These are phyloP conservation scores for Anneissia japonica DNA, from an alignment of 35 echinoderm and acorn worm genomes.

Conservation along the genomic window DNA sequence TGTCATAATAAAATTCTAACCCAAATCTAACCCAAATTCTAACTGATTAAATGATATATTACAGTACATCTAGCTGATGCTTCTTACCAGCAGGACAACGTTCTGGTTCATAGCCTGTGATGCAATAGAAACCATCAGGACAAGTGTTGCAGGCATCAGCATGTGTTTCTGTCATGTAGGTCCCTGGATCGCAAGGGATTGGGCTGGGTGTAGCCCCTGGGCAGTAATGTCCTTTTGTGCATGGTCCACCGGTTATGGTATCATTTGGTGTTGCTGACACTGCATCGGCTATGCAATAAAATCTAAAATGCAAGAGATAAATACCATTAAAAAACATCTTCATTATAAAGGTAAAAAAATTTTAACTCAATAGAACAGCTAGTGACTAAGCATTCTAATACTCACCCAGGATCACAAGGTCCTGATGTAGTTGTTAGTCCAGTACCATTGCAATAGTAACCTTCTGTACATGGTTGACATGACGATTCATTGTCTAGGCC, in stretches of 20 bases:
- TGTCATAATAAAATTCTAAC: no score
- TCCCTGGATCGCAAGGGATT: slow-evolving; percentile 75
- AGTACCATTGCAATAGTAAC: slow-evolving; percentile 94
- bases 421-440: slow-evolving; percentile 84
- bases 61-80: not conserved
- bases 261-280: slow-evolving; percentile 75
- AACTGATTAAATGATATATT: no score
- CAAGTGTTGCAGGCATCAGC: slow-evolving; percentile 68
- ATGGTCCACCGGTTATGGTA: slow-evolving; percentile 64
- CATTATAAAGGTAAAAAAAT: no score
- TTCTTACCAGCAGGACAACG: slow-evolving; percentile 66
- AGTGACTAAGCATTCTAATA: no score
- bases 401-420: slow-evolving; percentile 91
- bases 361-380: no score
- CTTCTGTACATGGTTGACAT: slow-evolving; percentile 70
- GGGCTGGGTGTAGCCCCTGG: slow-evolving; percentile 68
- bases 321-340: not conserved
- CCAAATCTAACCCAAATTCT: no score
- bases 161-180: slow-evolving; percentile 80
- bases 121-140: slow-evolving; percentile 63
- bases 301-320: slow-evolving; percentile 27
- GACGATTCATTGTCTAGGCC: slow-evolving; percentile 34
- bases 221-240: slow-evolving; percentile 80
- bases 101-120: slow-evolving; percentile 87
- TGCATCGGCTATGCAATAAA: slow-evolving; percentile 65